phyloP scores from a whole-genome alignment of 2,888 invertebrate genomes.

The Athetis lepigone region DNA sequence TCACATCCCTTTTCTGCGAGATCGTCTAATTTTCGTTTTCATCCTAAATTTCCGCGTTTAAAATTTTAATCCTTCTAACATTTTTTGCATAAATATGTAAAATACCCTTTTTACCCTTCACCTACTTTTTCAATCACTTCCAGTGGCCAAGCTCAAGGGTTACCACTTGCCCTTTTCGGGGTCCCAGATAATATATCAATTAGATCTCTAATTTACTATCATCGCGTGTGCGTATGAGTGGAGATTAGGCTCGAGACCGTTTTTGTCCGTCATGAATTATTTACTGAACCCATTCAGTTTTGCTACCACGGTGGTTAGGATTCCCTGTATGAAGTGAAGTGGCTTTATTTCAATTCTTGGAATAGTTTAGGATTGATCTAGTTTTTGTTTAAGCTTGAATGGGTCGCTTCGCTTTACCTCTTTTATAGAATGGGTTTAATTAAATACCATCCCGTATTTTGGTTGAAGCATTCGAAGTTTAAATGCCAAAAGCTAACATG shows the following conservation, averaged over 20 bases:
- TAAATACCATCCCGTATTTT: too few relatives aligned
- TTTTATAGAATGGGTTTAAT: constrained; percentile 3
- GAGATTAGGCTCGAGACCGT: constrained; percentile 48
- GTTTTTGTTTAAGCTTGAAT: constrained; percentile 26
- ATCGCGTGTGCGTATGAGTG: constrained; percentile 51
- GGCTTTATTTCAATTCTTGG: constrained; percentile 52
- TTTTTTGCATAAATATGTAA: constrained; percentile 20
- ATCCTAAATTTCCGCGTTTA: background rate
- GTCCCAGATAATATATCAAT: constrained; percentile 66
- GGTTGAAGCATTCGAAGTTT: background rate
- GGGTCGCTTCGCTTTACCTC: constrained; percentile 1
- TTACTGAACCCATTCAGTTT: constrained; percentile 49
- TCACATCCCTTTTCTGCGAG: background rate
- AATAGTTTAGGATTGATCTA: constrained; percentile 31
- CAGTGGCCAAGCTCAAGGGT: constrained; percentile 22
- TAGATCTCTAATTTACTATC: constrained; percentile 63
- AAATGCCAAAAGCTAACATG: background rate
- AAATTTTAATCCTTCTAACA: background rate
- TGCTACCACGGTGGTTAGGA: constrained; percentile 27
- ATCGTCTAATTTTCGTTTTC: background rate
- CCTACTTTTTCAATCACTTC: constrained; percentile 21
- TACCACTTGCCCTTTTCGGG: constrained; percentile 48
- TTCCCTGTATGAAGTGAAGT: constrained; percentile 36
- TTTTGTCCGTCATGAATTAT: constrained; percentile 61
- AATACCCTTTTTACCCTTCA: constrained; percentile 10